Evolutionary conservation across 2,888 invertebrate species (phyloP).

Genomic region (Metacarcinus magister): DNA sequence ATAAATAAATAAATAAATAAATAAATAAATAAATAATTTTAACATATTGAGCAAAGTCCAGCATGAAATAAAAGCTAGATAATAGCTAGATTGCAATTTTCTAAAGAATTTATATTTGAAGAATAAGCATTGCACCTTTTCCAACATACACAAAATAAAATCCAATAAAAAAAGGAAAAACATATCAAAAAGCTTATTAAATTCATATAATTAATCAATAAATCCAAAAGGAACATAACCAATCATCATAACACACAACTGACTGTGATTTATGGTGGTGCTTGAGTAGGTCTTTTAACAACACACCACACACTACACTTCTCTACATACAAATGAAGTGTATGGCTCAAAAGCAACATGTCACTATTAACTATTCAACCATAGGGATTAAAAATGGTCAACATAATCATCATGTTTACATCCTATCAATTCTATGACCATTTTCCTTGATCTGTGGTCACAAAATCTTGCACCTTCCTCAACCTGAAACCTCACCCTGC

Average conservation of each 20-base stretch:
- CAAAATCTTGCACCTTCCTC: neutral
- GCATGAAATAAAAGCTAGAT: neutral
- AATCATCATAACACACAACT: neutral
- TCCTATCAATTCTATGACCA: neutral
- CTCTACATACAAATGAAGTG: too few relatives aligned
- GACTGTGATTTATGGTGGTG: too few relatives aligned
- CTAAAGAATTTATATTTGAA: neutral
- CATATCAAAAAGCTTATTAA: neutral
- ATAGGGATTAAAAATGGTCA: neutral
- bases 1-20: too few relatives aligned
- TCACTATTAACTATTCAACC: neutral
- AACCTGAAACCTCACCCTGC: neutral
- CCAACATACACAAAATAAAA: neutral
- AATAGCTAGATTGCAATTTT: neutral
- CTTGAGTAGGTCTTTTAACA: too few relatives aligned
- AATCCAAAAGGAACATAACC: neutral
- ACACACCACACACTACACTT: too few relatives aligned
- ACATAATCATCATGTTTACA: neutral
- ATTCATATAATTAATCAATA: neutral
- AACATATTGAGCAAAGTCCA: neutral
- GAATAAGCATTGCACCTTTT: too few relatives aligned
- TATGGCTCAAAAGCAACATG: neutral
- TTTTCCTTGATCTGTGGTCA: neutral
- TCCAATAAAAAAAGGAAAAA: neutral
- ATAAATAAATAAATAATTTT: neutral